Evolutionary conservation across 1,140 invertebrate genomes (phyloP), one percentile per base, ranked within the genome.

Genomic region (Aphelinus certus): DNA sequence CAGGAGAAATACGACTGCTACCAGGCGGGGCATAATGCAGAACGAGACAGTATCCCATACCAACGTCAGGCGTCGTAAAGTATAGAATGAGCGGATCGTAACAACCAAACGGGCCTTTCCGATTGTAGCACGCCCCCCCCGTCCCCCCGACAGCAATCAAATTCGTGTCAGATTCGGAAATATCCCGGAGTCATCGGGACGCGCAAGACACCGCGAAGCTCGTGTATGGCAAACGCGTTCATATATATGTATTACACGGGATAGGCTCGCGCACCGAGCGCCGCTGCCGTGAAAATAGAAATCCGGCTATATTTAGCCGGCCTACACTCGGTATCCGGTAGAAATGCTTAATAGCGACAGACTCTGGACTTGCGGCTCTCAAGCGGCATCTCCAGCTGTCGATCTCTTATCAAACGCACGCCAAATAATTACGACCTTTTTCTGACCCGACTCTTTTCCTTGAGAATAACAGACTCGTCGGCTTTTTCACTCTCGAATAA

Each of bases 261-360:
- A 26, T 26, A 26, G 68, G 51, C 46, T 57, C 65, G 78, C 72
- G 62, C 69, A 71, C 73, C 73, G 66, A 82, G 77, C 80, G 80
- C 79, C 77, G 76, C 61, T 72, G 26, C 26, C 73, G 76, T 81
- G 81, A 81, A 86, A 86, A 86, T 88, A 88, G 86, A 86, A 83
- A 83, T 84, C 68, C 68, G 63, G 60, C 79, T 88, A 88, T 83
- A 85, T 82, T 87, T 87, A 87, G 81, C 70, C 84, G 83, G 83
- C 84, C 87, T 85, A 87, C 83, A 85, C 84, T 86, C 84, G 82
- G 79, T 84, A 84, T 87, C 84, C 82, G 81, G 83, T 81, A 80
- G 83, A 86, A 86, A 86, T 81, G 81, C 83, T 82, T 81, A 82
- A 83, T 81, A 83, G 80, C 82, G 78, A 81, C 79, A 77, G 81